Evolutionary conservation across 2,888 invertebrate species (phyloP), one percentile per base, ranked within the genome.

Genomic region (Hirtodrosophila duncani): DNA sequence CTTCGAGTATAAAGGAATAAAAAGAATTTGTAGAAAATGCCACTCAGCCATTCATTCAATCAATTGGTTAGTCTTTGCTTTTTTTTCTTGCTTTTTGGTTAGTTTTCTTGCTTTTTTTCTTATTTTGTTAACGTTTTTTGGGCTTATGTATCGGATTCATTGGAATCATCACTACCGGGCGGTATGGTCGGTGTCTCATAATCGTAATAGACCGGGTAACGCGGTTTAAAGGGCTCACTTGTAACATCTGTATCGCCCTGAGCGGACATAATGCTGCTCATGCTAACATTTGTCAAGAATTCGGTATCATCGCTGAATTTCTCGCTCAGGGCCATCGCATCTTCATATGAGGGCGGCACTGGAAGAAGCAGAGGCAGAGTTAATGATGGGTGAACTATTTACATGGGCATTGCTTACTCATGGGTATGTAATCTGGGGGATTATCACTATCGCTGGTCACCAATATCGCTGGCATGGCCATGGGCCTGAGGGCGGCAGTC

Each of bases 301-400:
- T 85, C 85, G 14, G 79, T 81, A 57, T 86, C 86, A 61, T 86
- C 85, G 66, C 78, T 82, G 63, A 84, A 86, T 64, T 83, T 82
- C 50, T 86, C 85, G 60, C 85, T 85, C 48, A 86, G 68, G 52
- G 84, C 86, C 83, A 86, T 83, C 37, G 86, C 86, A 63, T 86
- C 86, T 69, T 87, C 84, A 50, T 86, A 87, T 17, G 86, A 83
- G 56, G 87, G 87, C 38, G 87, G 86, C 77, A 84, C 86, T 87
- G 50, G 11, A 39, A 26, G 3, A 10, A 14, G 2, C 14, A 16
- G 2, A 14, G 8, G 8, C n/a, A 13, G 8, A 3, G 8, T 3
- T 33, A 33, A n/a, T 10, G 24, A 61, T 55, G 4, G 18, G 8
- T 1, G 2, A n/a, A 24, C 6, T 24, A 23, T 9, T 2, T 11